Evolutionary conservation across 2,797 vertebrate genomes (phyloP).

Genomic region (Prunella strophiata): DNA sequence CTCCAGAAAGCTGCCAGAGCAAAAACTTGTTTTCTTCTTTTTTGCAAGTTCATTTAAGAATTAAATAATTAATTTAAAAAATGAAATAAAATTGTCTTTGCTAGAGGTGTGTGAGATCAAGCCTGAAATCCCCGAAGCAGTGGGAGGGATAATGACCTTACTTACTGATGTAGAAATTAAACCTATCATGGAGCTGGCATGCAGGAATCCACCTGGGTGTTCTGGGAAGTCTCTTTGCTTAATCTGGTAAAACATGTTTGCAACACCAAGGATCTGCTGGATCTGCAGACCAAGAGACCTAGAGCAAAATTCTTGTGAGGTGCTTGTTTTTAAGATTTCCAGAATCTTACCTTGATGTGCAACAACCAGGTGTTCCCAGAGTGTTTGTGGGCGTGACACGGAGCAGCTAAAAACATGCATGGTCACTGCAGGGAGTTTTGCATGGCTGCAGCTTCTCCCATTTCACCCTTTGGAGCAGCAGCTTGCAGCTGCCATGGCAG

Average conservation of each 20-base stretch:
- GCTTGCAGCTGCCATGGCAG: background rate
- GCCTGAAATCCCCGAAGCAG: background rate
- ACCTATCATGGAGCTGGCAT: background rate
- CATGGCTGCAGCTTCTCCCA: constrained; percentile 14
- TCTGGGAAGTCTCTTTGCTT: background rate
- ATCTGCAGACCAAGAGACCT: background rate
- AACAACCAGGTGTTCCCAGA: background rate
- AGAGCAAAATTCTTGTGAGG: background rate
- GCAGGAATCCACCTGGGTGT: background rate
- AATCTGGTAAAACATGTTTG: background rate
- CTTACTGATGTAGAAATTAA: background rate
- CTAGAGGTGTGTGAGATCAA: constrained; percentile 1
- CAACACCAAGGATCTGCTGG: background rate
- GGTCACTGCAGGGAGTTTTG: background rate
- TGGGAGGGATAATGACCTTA: constrained; percentile 19
- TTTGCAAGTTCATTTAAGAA: background rate
- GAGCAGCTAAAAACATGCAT: accelerated
- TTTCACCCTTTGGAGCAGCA: constrained; percentile 6
- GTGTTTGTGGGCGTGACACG: background rate
- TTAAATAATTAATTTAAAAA: background rate
- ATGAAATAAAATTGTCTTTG: background rate
- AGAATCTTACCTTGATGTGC: background rate
- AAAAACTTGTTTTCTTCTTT: background rate
- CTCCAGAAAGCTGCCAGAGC: background rate
- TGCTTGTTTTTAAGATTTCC: background rate